Percentiles rank a stretch among this genome's conserved stretches.
phyloP scores from a whole-genome alignment of 2,113 vertebrate species.

The Burhinus bistriatus region DNA sequence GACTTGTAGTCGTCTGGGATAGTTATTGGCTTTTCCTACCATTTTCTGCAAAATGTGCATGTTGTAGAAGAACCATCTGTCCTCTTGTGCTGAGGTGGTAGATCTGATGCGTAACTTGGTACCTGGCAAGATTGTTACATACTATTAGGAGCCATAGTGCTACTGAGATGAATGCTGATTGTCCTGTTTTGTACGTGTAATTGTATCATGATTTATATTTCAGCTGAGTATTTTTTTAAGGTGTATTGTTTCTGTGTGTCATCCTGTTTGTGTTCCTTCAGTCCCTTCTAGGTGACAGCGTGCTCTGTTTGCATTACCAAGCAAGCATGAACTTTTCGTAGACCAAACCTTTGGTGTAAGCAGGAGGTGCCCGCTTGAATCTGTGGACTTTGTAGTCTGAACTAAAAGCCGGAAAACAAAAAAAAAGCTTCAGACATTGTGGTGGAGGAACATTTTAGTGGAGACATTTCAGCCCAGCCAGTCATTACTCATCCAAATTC shows the following conservation, averaged over 20 bases:
- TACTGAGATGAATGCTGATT: neutral
- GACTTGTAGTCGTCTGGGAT: neutral
- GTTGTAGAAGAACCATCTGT: neutral
- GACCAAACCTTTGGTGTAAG: neutral
- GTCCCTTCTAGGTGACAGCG: neutral
- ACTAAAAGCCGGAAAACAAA: neutral
- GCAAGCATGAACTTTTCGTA: neutral
- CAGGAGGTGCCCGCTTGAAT: neutral
- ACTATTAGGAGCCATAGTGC: neutral
- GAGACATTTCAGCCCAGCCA: neutral
- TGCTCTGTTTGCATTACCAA: neutral
- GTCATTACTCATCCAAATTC: constrained; percentile 33
- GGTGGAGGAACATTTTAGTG: neutral
- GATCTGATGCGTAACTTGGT: neutral
- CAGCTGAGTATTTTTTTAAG: neutral
- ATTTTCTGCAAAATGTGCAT: neutral
- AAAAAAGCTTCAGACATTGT: neutral
- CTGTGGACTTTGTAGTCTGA: neutral
- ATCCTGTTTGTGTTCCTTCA: neutral
- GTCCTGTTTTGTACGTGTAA: neutral
- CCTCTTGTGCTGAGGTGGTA: neutral
- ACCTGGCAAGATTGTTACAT: neutral
- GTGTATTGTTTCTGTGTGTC: neutral
- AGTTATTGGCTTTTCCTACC: neutral
- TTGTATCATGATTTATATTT: neutral